A percentile compares a stretch with the other conserved stretches of the same genome.
Evolutionary conservation across 2,113 vertebrate genomes (phyloP).

Genomic region (Cyanoramphus novaezelandiae): DNA sequence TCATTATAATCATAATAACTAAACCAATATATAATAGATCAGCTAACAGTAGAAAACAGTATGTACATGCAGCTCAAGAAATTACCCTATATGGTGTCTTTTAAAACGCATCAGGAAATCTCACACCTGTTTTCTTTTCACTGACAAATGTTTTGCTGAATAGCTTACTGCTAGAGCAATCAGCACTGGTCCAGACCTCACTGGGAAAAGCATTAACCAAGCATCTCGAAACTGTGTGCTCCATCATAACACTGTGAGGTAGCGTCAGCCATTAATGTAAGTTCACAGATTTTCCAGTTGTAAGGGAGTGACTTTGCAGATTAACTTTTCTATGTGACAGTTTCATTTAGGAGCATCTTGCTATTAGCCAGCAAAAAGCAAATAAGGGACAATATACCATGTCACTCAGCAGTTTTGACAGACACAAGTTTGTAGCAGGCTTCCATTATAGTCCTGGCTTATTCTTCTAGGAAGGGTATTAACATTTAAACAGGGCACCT

Average conservation of each 20-base stretch:
- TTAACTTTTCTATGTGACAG: background rate
- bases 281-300: background rate
- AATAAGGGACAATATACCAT: background rate
- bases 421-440: background rate
- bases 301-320: background rate
- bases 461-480: background rate
- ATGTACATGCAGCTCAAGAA: slow-evolving; percentile 23
- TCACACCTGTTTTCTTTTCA: slow-evolving; percentile 65
- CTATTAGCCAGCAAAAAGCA: background rate
- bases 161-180: background rate
- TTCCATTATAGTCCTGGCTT: background rate
- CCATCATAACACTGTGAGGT: background rate
- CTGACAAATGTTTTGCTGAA: slow-evolving; percentile 49
- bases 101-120: slow-evolving; percentile 47
- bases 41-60: slow-evolving; percentile 14
- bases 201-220: slow-evolving; percentile 10
- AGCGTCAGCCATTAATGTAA: background rate
- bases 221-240: slow-evolving; percentile 11
- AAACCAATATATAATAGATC: background rate
- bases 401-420: background rate
- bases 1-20: background rate
- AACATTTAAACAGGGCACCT: background rate
- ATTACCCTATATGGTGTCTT: slow-evolving; percentile 28
- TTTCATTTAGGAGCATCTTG: background rate
- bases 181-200: background rate